Conservation (phyloP, 2,113 vertebrate species). For the Percopsis transmontana region DNA sequence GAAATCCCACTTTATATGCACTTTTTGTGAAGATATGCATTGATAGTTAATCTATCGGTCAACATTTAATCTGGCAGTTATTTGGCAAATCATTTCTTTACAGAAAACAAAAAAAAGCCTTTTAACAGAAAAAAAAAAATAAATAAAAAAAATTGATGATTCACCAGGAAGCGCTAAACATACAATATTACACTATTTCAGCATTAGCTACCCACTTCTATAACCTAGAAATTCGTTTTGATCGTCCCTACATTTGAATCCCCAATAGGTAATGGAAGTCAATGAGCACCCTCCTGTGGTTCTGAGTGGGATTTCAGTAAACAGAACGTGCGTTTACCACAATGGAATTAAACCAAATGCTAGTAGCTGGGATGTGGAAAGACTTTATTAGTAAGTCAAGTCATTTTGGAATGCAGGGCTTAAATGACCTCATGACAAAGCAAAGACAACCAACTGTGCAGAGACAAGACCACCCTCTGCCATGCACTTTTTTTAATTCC, state of each 20-base stretch:
- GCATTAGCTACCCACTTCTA: no score
- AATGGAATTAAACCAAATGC: not conserved
- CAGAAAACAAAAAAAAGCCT: no score
- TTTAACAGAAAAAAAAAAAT: no score
- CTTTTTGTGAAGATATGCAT: no score
- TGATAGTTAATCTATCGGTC: no score
- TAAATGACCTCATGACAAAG: slow-evolving; percentile 21
- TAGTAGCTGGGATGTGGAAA: slow-evolving; percentile 47
- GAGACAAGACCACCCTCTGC: slow-evolving; percentile 9
- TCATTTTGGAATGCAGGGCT: slow-evolving; percentile 23
- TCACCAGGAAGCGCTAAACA: no score
- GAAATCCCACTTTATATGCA: no score
- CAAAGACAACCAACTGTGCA: slow-evolving; percentile 23
- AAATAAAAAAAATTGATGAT: no score
- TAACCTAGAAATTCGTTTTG: no score
- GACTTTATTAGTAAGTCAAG: slow-evolving; percentile 21
- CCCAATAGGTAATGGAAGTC: not conserved
- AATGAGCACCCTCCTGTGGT: slow-evolving; percentile 18
- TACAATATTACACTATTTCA: no score
- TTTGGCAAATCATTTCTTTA: no score
- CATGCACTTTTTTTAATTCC: not conserved
- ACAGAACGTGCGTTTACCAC: not conserved
- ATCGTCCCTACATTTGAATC: not conserved
- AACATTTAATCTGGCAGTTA: no score
- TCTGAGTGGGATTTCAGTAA: not conserved